These are phyloP conservation scores for Busseola fusca DNA, from an alignment of 2,888 invertebrate species.

Conservation along the genomic window DNA sequence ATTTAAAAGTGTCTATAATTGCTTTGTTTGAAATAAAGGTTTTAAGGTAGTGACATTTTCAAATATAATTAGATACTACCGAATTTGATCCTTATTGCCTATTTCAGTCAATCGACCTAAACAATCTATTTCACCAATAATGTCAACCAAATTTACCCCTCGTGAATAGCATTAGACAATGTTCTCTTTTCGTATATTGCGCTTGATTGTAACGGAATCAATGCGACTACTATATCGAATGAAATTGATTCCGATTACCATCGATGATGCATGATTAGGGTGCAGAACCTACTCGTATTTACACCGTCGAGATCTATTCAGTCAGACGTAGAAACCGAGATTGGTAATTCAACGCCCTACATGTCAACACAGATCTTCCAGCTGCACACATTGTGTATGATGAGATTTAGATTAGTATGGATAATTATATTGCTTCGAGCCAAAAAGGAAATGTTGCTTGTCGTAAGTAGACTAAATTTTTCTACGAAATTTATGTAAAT, in stretches of 20 bases:
- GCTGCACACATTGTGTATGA: too few relatives aligned
- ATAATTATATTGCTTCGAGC: neutral
- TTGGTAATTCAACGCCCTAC: neutral
- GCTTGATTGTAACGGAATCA: conserved; percentile 27
- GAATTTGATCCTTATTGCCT: neutral
- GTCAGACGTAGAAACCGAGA: conserved; percentile 18
- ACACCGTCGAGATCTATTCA: conserved; percentile 9
- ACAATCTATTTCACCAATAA: neutral
- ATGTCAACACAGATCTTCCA: neutral
- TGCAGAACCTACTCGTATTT: neutral
- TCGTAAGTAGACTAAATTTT: too few relatives aligned
- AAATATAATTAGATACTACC: too few relatives aligned
- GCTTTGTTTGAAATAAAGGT: neutral
- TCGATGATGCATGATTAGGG: conserved; percentile 31
- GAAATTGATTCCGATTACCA: conserved; percentile 38
- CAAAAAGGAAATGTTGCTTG: neutral
- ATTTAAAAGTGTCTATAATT: neutral
- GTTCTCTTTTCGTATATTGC: conserved; percentile 2
- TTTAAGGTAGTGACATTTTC: neutral
- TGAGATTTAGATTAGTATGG: neutral
- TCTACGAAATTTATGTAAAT: neutral
- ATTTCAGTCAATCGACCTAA: neutral
- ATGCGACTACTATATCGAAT: conserved; percentile 37
- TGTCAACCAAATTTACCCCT: neutral
- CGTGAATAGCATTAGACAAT: conserved; percentile 14